These are phyloP conservation scores for Habroteleia sp. DNA, from an alignment of 2,888 invertebrate genomes.

Conservation along the genomic window DNA sequence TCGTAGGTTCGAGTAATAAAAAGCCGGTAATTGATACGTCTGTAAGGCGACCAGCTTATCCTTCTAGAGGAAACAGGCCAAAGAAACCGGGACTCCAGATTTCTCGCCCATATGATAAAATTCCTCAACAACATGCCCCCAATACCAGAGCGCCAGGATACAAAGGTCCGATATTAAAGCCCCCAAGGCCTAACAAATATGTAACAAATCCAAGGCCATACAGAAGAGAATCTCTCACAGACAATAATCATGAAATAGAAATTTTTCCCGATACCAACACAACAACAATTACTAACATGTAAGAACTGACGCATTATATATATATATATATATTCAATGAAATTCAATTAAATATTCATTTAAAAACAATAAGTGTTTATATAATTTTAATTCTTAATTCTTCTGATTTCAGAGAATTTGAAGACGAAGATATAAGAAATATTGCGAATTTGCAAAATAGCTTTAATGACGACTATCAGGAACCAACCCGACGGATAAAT, in stretches of 20 bases:
- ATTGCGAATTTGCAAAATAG: slow-evolving; percentile 58
- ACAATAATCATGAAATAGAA: slow-evolving; percentile 58
- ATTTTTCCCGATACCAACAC: slow-evolving; percentile 65
- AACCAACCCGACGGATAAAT: slow-evolving; percentile 85
- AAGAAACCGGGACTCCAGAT: slow-evolving; percentile 71
- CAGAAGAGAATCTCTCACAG: slow-evolving; percentile 74
- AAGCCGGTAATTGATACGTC: slow-evolving; percentile 53
- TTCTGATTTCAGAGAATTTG: slow-evolving; percentile 44
- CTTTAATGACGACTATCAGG: slow-evolving; percentile 78
- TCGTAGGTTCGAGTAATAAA: slow-evolving; percentile 65
- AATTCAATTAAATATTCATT: no score
- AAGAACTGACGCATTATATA: slow-evolving; percentile 2
- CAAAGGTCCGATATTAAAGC: slow-evolving; percentile 74
- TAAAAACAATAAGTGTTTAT: no score
- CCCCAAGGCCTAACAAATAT: slow-evolving; percentile 68
- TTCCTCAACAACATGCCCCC: slow-evolving; percentile 79
- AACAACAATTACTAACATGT: slow-evolving; percentile 71
- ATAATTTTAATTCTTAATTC: no score
- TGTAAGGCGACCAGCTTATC: slow-evolving; percentile 69
- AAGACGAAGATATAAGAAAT: slow-evolving; percentile 47
- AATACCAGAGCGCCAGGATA: slow-evolving; percentile 79
- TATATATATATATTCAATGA: background rate
- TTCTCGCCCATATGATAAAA: slow-evolving; percentile 77
- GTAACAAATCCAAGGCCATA: slow-evolving; percentile 75
- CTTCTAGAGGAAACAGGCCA: slow-evolving; percentile 70